These are phyloP conservation scores for Notolabrus celidotus DNA, from an alignment of 2,797 vertebrate species.

Conservation along the genomic window DNA sequence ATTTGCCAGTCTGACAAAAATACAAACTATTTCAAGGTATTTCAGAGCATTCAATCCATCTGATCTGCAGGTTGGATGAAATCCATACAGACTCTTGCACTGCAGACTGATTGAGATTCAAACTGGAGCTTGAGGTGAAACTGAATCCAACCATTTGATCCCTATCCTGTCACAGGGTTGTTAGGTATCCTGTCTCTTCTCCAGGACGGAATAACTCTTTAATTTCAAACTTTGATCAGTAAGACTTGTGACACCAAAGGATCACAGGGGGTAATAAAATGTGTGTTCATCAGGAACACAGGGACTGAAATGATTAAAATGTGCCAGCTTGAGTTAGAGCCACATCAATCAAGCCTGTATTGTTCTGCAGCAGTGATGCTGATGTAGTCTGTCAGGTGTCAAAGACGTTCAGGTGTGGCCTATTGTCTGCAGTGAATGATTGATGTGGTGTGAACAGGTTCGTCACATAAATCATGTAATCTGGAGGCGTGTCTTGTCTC, in stretches of 20 bases:
- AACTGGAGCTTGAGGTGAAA: slow-evolving; percentile 40
- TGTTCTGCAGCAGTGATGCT: slow-evolving; percentile 10
- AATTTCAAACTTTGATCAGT: slow-evolving; percentile 1
- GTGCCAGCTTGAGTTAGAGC: not conserved
- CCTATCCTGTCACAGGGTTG: slow-evolving; percentile 26
- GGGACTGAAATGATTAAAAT: not conserved
- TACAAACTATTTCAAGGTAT: not conserved
- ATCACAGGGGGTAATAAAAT: not conserved
- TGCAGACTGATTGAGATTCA: slow-evolving; percentile 29
- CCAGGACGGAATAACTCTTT: not conserved
- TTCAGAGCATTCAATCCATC: not conserved
- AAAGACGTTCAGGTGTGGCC: slow-evolving; percentile 32
- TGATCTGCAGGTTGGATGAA: not conserved
- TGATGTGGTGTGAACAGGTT: slow-evolving; percentile 1
- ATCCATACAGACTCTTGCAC: slow-evolving; percentile 12
- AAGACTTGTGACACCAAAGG: not conserved
- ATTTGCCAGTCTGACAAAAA: too few relatives aligned
- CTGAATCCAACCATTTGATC: slow-evolving; percentile 21
- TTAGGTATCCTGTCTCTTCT: slow-evolving; percentile 1
- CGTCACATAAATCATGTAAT: slow-evolving; percentile 11
- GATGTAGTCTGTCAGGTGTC: slow-evolving; percentile 17
- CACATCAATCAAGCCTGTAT: not conserved
- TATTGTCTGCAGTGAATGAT: not conserved
- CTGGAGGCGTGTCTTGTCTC: slow-evolving; percentile 53
- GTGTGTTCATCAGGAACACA: not conserved